These are phyloP conservation scores for Probaryconus sp. DNA, from an alignment of 1,140 invertebrate genomes.

Conservation along the genomic window DNA sequence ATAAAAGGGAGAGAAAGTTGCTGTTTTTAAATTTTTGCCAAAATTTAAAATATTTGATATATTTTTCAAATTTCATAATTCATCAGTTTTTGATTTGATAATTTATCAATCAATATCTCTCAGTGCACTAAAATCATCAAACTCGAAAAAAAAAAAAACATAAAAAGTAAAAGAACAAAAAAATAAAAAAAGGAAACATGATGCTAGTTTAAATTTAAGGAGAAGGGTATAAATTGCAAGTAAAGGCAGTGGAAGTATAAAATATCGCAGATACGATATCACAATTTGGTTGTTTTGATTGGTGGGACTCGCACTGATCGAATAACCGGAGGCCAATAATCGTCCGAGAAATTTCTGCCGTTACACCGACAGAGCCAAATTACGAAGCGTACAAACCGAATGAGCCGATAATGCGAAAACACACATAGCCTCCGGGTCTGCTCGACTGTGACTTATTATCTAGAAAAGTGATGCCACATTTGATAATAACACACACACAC, in stretches of 20 bases:
- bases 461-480: slow-evolving; percentile 49
- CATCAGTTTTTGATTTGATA: no score
- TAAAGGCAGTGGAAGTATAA: slow-evolving; percentile 37
- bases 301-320: slow-evolving; percentile 48
- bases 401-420: slow-evolving; percentile 72
- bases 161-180: background rate
- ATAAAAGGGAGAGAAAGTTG: no score
- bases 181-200: slow-evolving; percentile 22
- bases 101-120: no score
- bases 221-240: slow-evolving; percentile 40
- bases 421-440: slow-evolving; percentile 66
- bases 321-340: slow-evolving; percentile 48
- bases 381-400: slow-evolving; percentile 70
- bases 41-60: no score
- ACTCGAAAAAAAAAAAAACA: slow-evolving; percentile 1
- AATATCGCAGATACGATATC: slow-evolving; percentile 46
- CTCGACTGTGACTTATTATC: slow-evolving; percentile 70
- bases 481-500: slow-evolving; percentile 52
- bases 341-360: slow-evolving; percentile 61
- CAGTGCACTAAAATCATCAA: no score
- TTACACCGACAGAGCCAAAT: slow-evolving; percentile 67
- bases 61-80: no score
- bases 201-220: slow-evolving; percentile 3
- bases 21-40: no score
- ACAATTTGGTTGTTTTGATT: slow-evolving; percentile 56